Conservation (phyloP, 1,140 invertebrate species). For the Drosophila setifemur region DNA sequence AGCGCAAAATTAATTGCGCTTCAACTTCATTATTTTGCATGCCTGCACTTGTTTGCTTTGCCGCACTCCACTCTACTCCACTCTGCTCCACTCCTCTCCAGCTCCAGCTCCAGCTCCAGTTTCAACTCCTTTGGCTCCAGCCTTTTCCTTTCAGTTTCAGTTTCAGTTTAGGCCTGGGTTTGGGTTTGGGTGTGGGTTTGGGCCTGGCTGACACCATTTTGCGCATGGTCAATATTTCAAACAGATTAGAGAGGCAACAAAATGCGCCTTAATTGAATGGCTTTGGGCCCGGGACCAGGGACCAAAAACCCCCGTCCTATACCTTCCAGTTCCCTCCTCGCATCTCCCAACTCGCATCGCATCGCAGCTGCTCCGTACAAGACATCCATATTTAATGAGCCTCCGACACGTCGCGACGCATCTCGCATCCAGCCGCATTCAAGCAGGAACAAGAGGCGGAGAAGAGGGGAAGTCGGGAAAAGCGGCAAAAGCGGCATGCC, state of each 20-base stretch:
- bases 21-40: slow-evolving; percentile 78
- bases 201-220: slow-evolving; percentile 68
- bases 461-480: too few relatives aligned
- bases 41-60: slow-evolving; percentile 61
- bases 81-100: neutral
- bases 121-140: neutral
- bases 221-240: slow-evolving; percentile 78
- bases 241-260: slow-evolving; percentile 72
- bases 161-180: slow-evolving; percentile 19
- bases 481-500: slow-evolving; percentile 18
- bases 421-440: slow-evolving; percentile 7
- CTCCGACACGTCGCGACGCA: slow-evolving; percentile 60
- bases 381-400: slow-evolving; percentile 79
- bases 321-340: too few relatives aligned
- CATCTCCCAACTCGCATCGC: neutral
- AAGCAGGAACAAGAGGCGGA: too few relatives aligned
- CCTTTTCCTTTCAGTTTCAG: slow-evolving; percentile 13
- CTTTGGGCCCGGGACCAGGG: slow-evolving; percentile 18
- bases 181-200: neutral
- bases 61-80: neutral
- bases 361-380: slow-evolving; percentile 66
- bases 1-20: slow-evolving; percentile 73
- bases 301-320: too few relatives aligned
- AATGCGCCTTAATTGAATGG: slow-evolving; percentile 77
- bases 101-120: neutral